These are phyloP conservation scores for Enteromius paludinosus DNA, from an alignment of 2,797 vertebrate genomes.

Conservation along the genomic window DNA sequence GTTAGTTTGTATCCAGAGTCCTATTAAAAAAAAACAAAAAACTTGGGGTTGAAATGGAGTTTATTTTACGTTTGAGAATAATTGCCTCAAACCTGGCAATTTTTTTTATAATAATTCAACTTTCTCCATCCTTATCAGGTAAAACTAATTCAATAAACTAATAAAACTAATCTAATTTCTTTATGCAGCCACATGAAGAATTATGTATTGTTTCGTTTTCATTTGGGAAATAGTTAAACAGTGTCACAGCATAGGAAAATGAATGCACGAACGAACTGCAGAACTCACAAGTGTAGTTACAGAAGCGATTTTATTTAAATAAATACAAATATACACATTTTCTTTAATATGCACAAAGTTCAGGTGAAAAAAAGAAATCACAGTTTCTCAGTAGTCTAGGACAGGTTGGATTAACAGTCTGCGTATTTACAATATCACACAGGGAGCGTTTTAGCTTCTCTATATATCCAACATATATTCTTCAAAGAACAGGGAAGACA, in stretches of 20 bases:
- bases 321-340: conserved; percentile 97
- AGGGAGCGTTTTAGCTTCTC: not conserved
- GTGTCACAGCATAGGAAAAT: not conserved
- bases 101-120: not conserved
- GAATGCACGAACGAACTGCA: not conserved
- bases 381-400: conserved; percentile 57
- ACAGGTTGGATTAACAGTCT: conserved; percentile 49
- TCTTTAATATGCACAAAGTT: conserved; percentile 82
- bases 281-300: conserved; percentile 54
- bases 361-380: conserved; percentile 50
- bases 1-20: not conserved
- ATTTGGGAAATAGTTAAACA: not conserved
- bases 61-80: not conserved
- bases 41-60: not conserved
- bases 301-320: conserved; percentile 87
- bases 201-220: not conserved
- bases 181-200: not conserved
- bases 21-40: not conserved
- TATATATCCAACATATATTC: conserved; percentile 24
- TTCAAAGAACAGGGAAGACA: conserved; percentile 1
- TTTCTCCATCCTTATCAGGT: not conserved
- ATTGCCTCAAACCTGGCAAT: not conserved
- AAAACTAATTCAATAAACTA: not conserved
- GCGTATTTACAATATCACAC: conserved; percentile 59
- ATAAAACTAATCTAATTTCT: not conserved